A percentile compares a stretch with the other conserved stretches of the same genome.
These are phyloP conservation scores for Nephrotoma guestfalica DNA, from an alignment of 2,888 invertebrate species.

Conservation along the genomic window DNA sequence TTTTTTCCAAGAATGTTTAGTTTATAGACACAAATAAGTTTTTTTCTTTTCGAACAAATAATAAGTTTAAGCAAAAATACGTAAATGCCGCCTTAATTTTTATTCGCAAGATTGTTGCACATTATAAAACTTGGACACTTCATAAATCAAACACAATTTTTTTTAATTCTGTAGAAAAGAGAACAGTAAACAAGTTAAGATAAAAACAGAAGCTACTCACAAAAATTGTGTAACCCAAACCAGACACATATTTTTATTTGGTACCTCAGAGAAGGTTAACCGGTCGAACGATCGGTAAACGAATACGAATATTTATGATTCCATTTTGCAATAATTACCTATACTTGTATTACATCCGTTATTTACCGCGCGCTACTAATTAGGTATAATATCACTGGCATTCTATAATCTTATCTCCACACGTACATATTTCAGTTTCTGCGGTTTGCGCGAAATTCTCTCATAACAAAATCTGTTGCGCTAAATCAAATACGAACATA, in stretches of 20 bases:
- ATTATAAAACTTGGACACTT: not conserved
- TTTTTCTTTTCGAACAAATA: too few relatives aligned
- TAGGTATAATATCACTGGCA: not conserved
- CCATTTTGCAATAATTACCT: not conserved
- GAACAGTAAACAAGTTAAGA: not conserved
- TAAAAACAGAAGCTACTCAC: not conserved
- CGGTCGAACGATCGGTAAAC: not conserved
- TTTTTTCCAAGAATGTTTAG: too few relatives aligned
- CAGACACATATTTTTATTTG: not conserved
- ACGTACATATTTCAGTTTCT: not conserved
- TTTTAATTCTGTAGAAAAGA: not conserved
- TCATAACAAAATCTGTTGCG: not conserved
- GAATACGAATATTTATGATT: not conserved
- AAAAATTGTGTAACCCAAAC: not conserved
- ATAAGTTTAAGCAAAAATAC: too few relatives aligned
- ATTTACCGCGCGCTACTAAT: not conserved
- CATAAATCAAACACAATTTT: not conserved
- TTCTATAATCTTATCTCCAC: not conserved
- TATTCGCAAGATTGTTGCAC: too few relatives aligned
- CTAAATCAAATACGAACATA: not conserved
- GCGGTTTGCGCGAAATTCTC: not conserved
- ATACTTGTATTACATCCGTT: not conserved
- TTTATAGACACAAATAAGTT: too few relatives aligned
- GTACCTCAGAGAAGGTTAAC: not conserved
- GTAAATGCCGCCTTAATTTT: too few relatives aligned